Evolutionary conservation across 2,888 invertebrate genomes (phyloP).

Genomic region (Panorpa germanica): DNA sequence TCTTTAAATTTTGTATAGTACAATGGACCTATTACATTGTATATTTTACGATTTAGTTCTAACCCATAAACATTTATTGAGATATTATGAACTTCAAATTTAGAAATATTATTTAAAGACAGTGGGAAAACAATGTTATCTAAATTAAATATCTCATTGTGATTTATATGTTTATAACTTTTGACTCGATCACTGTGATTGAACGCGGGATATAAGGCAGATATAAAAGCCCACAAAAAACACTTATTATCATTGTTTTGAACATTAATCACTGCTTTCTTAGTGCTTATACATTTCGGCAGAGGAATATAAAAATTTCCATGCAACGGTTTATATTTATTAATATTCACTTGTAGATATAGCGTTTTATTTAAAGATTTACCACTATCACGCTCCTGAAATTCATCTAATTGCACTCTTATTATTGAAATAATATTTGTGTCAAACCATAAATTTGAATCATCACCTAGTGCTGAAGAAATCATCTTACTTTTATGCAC

Average conservation of each 20-base stretch:
- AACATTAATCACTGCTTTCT: conserved; percentile 15
- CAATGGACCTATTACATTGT: no score
- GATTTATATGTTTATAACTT: conserved; percentile 14
- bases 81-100: conserved; percentile 15
- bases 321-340: conserved; percentile 9
- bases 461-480: no score
- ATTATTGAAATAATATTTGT: no score
- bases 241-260: conserved; percentile 15
- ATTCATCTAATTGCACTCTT: conserved; percentile 2
- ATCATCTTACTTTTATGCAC: no score
- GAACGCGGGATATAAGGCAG: conserved; percentile 13
- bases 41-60: no score
- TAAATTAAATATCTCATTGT: conserved; percentile 13
- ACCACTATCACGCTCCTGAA: conserved; percentile 8
- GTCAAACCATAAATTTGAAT: no score
- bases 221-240: conserved; percentile 15
- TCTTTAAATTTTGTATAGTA: background rate
- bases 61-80: conserved; percentile 14
- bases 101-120: conserved; percentile 12
- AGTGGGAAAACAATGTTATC: conserved; percentile 15
- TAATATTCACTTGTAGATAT: conserved; percentile 7
- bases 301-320: conserved; percentile 12
- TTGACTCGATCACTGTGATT: conserved; percentile 10
- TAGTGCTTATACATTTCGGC: conserved; percentile 12
- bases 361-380: conserved; percentile 8